A percentile compares a stretch with the other conserved stretches of the same genome.
phyloP scores from a whole-genome alignment of 2,888 invertebrate species.

The Ophion costatus region DNA sequence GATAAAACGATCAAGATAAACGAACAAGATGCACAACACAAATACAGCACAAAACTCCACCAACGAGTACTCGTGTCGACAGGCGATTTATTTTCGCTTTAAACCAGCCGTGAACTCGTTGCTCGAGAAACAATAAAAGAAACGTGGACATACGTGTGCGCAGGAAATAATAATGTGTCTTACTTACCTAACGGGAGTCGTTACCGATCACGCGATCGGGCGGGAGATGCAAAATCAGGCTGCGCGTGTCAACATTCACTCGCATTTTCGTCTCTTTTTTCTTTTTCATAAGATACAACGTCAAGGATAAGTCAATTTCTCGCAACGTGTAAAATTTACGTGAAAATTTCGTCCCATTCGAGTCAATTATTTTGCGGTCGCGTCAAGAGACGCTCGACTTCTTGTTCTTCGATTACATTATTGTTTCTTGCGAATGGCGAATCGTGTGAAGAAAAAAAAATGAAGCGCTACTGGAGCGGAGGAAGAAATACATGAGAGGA shows the following conservation, averaged over 20 bases:
- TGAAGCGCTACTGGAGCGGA: background rate
- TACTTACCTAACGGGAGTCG: slow-evolving; percentile 56
- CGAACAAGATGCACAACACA: slow-evolving; percentile 44
- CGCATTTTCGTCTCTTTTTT: slow-evolving; percentile 22
- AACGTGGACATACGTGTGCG: slow-evolving; percentile 10
- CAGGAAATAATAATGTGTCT: slow-evolving; percentile 60
- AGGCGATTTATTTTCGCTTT: background rate
- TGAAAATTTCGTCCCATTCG: background rate
- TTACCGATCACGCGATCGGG: slow-evolving; percentile 39
- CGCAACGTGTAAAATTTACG: background rate
- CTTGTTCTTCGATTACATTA: background rate
- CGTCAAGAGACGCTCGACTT: background rate
- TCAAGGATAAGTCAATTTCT: slow-evolving; percentile 9
- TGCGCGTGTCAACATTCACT: slow-evolving; percentile 27
- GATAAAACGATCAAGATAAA: slow-evolving; percentile 35
- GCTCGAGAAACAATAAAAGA: slow-evolving; percentile 10
- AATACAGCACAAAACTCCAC: slow-evolving; percentile 21
- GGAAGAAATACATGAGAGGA: background rate
- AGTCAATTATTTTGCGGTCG: too few relatives aligned
- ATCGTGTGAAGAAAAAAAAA: background rate
- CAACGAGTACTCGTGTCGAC: slow-evolving; percentile 27
- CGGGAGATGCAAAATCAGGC: slow-evolving; percentile 45
- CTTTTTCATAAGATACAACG: slow-evolving; percentile 26
- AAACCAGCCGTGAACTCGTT: background rate
- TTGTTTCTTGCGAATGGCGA: background rate